These are phyloP conservation scores for Alces alces DNA, from an alignment of 2,113 vertebrate species.

Conservation along the genomic window DNA sequence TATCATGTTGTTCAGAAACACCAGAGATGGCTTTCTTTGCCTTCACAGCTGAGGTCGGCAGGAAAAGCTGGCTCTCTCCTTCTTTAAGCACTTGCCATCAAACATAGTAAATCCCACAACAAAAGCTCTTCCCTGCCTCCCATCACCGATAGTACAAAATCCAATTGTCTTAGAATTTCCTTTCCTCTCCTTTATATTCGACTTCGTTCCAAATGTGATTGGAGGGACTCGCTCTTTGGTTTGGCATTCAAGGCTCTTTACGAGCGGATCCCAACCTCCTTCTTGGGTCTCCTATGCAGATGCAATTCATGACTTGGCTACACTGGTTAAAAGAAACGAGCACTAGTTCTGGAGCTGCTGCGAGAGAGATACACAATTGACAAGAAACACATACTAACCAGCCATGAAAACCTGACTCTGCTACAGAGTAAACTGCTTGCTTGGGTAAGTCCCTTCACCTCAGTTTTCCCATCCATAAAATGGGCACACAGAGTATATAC, in stretches of 20 bases:
- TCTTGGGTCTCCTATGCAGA: neutral
- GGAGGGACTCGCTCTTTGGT: neutral
- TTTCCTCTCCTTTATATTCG: neutral
- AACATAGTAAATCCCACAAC: neutral
- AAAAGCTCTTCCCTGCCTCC: neutral
- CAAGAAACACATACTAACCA: neutral
- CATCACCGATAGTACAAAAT: neutral
- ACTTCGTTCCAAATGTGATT: neutral
- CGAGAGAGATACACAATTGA: neutral
- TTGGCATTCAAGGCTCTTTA: neutral
- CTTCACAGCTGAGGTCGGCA: neutral
- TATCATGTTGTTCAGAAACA: neutral
- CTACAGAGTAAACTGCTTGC: neutral
- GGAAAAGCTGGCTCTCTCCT: neutral
- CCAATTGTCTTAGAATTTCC: neutral
- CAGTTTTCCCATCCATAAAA: neutral
- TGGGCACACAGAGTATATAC: neutral
- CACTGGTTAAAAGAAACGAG: neutral
- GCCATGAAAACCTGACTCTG: neutral
- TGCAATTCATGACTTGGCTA: neutral
- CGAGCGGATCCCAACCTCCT: neutral
- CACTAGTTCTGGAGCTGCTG: neutral
- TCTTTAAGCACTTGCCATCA: neutral
- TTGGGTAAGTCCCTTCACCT: neutral
- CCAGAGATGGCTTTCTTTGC: neutral